A percentile compares a stretch with the other conserved stretches of the same genome.
Evolutionary conservation across 2,113 vertebrate genomes (phyloP).

Genomic region (Pogonocichla stellata): DNA sequence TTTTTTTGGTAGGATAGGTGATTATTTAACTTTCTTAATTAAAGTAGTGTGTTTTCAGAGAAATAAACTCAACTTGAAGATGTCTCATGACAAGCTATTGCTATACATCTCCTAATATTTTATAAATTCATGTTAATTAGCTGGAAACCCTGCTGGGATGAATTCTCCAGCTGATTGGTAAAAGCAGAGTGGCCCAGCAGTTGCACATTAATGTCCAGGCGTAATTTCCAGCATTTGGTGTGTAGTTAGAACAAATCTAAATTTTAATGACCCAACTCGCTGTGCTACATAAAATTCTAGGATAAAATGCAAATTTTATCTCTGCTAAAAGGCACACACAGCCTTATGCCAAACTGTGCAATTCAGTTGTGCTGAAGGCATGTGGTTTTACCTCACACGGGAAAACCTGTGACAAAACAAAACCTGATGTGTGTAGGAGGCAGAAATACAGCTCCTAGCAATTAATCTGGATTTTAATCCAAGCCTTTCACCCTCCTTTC

Average conservation of each 20-base stretch:
- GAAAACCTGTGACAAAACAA: not conserved
- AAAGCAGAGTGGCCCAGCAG: not conserved
- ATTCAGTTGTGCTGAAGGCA: not conserved
- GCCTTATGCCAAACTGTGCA: not conserved
- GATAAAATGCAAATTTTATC: not conserved
- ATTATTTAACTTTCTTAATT: not conserved
- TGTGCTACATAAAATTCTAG: constrained; percentile 26
- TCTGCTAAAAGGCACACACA: not conserved
- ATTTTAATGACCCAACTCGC: constrained; percentile 50
- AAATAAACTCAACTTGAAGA: not conserved
- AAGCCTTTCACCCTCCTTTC: not conserved
- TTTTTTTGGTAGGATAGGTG: not conserved
- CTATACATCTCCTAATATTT: not conserved
- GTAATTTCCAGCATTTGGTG: not conserved
- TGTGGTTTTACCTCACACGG: not conserved
- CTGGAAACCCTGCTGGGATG: not conserved
- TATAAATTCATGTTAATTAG: constrained; percentile 23
- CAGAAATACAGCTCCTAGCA: not conserved
- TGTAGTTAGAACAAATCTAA: constrained; percentile 19
- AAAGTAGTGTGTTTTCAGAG: not conserved
- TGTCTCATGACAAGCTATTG: not conserved
- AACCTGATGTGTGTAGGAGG: not conserved
- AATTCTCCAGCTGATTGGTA: not conserved
- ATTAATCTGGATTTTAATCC: not conserved
- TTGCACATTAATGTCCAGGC: constrained; percentile 8